A percentile compares a stretch with the other conserved stretches of the same genome.
Evolutionary conservation across 1,140 invertebrate species (phyloP).

Genomic region (Drosophila fuyamai): DNA sequence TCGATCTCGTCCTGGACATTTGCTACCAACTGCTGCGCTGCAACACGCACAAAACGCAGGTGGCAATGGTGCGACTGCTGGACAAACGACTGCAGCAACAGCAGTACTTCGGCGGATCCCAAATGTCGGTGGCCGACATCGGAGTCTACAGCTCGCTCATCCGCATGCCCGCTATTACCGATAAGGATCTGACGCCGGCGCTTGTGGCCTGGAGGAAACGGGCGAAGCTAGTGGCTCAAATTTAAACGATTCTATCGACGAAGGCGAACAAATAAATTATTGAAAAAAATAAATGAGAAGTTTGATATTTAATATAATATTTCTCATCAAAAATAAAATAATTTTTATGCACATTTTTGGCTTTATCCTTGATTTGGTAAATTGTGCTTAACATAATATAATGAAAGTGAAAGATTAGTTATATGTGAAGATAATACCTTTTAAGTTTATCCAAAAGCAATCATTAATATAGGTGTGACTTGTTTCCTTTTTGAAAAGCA

Average conservation of each 20-base stretch:
- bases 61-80: constrained; percentile 68
- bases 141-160: constrained; percentile 78
- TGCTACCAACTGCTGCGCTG: constrained; percentile 83
- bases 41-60: constrained; percentile 69
- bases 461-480: too few relatives aligned
- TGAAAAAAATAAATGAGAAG: neutral
- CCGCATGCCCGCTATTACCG: constrained; percentile 72
- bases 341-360: too few relatives aligned
- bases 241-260: constrained; percentile 42
- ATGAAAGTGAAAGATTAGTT: too few relatives aligned
- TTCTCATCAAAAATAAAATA: neutral
- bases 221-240: constrained; percentile 68
- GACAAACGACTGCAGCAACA: constrained; percentile 73
- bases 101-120: constrained; percentile 74
- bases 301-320: neutral
- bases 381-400: too few relatives aligned
- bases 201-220: constrained; percentile 73
- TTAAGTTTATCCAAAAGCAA: too few relatives aligned
- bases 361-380: too few relatives aligned
- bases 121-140: constrained; percentile 81
- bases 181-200: constrained; percentile 77
- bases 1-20: constrained; percentile 80
- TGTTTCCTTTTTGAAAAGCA: too few relatives aligned
- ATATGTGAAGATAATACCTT: too few relatives aligned
- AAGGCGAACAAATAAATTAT: constrained; percentile 44